Evolutionary conservation across 64 coral and sea anemone genomes (phyloP).

Genomic region (Montipora capricornis): DNA sequence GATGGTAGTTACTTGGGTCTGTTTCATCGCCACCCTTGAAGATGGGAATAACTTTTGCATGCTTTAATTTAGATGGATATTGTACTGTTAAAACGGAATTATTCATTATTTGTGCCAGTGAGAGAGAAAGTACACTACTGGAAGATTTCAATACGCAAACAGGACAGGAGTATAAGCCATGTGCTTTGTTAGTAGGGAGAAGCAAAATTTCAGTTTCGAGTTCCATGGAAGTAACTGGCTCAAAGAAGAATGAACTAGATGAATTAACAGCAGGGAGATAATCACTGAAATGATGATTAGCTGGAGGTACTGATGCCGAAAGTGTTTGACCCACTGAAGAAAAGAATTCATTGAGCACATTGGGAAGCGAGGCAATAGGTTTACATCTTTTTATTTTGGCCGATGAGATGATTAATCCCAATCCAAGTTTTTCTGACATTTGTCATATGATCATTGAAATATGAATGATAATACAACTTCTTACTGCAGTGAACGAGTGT

Average conservation of each 20-base stretch:
- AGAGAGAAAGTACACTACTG: not conserved
- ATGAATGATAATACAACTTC: conserved; percentile 9
- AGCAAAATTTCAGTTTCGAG: not conserved
- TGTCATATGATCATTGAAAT: conserved; percentile 25
- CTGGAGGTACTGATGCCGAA: not conserved
- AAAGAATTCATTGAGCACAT: conserved; percentile 3
- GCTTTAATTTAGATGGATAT: conserved; percentile 4
- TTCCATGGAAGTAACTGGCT: not conserved
- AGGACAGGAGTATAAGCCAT: too few relatives aligned
- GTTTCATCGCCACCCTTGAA: conserved; percentile 25
- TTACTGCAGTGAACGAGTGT: conserved; percentile 33
- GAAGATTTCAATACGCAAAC: not conserved
- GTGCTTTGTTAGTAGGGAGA: too few relatives aligned
- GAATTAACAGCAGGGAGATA: not conserved
- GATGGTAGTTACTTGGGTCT: conserved; percentile 13
- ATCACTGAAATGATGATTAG: not conserved
- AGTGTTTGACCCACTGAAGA: not conserved
- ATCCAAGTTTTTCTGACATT: conserved; percentile 45
- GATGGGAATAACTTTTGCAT: not conserved
- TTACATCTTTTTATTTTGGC: conserved; percentile 3
- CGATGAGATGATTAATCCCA: conserved; percentile 26
- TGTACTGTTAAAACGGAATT: not conserved
- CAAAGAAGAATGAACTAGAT: not conserved
- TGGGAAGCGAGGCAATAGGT: not conserved
- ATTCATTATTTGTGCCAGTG: not conserved